Evolutionary conservation across 1,140 invertebrate species (phyloP).

Genomic region (Drosophila simulans): DNA sequence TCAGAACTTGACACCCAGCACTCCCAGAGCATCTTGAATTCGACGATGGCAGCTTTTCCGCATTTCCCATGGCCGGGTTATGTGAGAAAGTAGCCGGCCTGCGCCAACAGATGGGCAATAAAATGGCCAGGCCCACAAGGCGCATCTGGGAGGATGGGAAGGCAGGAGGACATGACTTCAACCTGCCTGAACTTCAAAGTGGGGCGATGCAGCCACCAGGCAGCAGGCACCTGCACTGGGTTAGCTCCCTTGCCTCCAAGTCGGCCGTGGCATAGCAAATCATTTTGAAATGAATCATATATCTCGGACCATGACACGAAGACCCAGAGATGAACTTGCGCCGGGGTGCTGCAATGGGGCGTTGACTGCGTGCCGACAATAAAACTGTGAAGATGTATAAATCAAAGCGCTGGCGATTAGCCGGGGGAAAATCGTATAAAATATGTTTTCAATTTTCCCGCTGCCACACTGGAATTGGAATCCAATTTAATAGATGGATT

Average conservation of each 20-base stretch:
- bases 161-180: slow-evolving; percentile 10
- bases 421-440: slow-evolving; percentile 53
- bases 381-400: slow-evolving; percentile 76
- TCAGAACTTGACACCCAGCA: too few relatives aligned
- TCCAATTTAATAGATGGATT: slow-evolving; percentile 64
- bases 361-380: slow-evolving; percentile 68
- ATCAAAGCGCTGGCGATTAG: slow-evolving; percentile 52
- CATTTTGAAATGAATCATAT: slow-evolving; percentile 75
- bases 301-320: slow-evolving; percentile 47
- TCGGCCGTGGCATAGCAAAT: slow-evolving; percentile 58
- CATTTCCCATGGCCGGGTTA: slow-evolving; percentile 15
- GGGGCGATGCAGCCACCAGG: slow-evolving; percentile 8
- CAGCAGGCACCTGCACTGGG: slow-evolving; percentile 45
- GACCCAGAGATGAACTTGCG: slow-evolving; percentile 35
- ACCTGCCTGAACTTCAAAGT: slow-evolving; percentile 28
- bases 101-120: slow-evolving; percentile 38
- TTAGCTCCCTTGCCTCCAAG: slow-evolving; percentile 3
- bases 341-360: slow-evolving; percentile 63
- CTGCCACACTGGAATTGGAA: slow-evolving; percentile 45
- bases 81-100: slow-evolving; percentile 58
- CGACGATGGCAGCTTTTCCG: slow-evolving; percentile 1
- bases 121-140: slow-evolving; percentile 42
- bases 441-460: slow-evolving; percentile 65
- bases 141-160: slow-evolving; percentile 11
- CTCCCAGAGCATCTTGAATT: slow-evolving; percentile 14